Conservation (phyloP, 2,888 invertebrate species). For the Cephus sareptanus region DNA sequence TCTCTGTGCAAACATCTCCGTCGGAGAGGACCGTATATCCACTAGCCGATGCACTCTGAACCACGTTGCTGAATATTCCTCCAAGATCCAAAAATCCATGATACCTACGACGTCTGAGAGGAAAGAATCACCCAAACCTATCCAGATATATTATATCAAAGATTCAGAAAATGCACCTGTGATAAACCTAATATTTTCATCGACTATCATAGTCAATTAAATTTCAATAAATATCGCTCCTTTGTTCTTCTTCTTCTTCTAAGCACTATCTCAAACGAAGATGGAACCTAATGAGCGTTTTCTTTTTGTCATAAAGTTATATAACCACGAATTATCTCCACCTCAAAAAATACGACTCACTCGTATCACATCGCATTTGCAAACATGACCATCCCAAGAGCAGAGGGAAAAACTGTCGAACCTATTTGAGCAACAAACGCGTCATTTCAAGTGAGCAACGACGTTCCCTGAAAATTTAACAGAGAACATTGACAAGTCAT, state of each 20-base stretch:
- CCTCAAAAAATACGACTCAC: neutral
- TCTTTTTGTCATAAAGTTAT: neutral
- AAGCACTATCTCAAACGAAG: neutral
- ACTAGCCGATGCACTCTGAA: neutral
- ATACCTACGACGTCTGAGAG: neutral
- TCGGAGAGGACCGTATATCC: constrained; percentile 36
- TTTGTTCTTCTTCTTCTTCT: neutral
- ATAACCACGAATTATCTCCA: neutral
- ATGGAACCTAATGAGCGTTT: neutral
- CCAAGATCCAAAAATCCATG: neutral
- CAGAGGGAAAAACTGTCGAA: neutral
- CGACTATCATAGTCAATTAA: neutral
- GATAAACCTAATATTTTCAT: neutral
- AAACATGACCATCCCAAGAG: neutral
- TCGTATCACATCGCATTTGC: neutral
- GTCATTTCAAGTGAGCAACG: neutral
- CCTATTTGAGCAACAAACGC: neutral
- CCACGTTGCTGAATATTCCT: neutral
- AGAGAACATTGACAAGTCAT: neutral
- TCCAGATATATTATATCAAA: neutral
- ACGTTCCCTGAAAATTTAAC: neutral
- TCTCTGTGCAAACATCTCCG: constrained; percentile 52
- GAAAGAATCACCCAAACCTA: neutral
- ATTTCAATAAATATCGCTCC: neutral
- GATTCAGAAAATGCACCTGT: neutral